Conservation (phyloP, 2,888 invertebrate genomes). For the Rhagonycha lutea region DNA sequence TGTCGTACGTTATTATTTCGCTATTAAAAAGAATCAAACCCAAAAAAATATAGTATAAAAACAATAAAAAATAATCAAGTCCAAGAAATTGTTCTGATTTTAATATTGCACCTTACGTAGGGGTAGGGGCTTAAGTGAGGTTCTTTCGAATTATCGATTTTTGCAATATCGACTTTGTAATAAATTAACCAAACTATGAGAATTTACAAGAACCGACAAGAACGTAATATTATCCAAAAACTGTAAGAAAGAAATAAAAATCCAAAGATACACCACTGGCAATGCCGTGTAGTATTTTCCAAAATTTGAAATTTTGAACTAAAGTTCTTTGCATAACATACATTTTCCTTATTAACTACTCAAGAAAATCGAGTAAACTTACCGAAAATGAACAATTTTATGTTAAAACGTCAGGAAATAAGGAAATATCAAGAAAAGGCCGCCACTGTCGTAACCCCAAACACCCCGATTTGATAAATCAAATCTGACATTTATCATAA, state of each 20-base stretch:
- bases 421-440: not conserved
- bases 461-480: not conserved
- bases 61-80: not conserved
- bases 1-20: not conserved
- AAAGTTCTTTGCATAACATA: not conserved
- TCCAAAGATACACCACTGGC: not conserved
- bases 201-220: not conserved
- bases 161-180: not conserved
- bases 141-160: not conserved
- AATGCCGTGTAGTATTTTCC: not conserved
- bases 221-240: no score
- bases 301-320: not conserved
- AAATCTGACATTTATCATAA: slow-evolving; percentile 24
- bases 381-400: not conserved
- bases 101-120: not conserved
- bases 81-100: not conserved
- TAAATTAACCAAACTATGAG: not conserved
- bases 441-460: not conserved
- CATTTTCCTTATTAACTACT: not conserved
- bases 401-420: not conserved
- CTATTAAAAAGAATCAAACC: not conserved
- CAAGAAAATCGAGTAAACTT: not conserved
- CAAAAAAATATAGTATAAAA: not conserved
- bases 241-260: not conserved
- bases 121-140: not conserved